A percentile compares a stretch with the other conserved stretches of the same genome.
Evolutionary conservation across 2,113 vertebrate species (phyloP).

Genomic region (Cynoglossus semilaevis): DNA sequence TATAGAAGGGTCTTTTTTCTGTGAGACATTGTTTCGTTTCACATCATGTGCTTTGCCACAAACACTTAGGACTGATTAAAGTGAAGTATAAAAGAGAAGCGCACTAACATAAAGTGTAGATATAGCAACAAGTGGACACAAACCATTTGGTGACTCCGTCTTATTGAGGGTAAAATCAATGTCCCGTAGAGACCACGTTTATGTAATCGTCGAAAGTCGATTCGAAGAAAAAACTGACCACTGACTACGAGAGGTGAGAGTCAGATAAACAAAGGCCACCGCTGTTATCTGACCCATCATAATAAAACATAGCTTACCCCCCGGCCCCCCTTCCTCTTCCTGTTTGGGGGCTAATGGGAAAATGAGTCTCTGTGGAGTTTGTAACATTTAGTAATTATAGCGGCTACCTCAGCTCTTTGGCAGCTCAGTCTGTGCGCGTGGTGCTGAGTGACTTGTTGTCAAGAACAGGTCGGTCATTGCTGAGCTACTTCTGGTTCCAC

Average conservation of each 20-base stretch:
- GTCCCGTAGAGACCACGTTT: too few relatives aligned
- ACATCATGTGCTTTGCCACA: too few relatives aligned
- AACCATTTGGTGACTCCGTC: too few relatives aligned
- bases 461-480: slow-evolving; percentile 35
- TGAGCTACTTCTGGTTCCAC: slow-evolving; percentile 8
- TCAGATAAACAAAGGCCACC: slow-evolving; percentile 55
- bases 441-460: slow-evolving; percentile 10
- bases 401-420: slow-evolving; percentile 32
- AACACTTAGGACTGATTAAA: too few relatives aligned
- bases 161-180: too few relatives aligned
- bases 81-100: too few relatives aligned
- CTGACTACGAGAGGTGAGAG: slow-evolving; percentile 64
- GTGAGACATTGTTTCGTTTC: too few relatives aligned
- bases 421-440: slow-evolving; percentile 19
- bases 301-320: slow-evolving; percentile 65
- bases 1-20: too few relatives aligned
- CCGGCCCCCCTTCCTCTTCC: slow-evolving; percentile 68
- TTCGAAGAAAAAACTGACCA: too few relatives aligned
- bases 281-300: slow-evolving; percentile 64
- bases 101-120: too few relatives aligned
- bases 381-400: slow-evolving; percentile 52
- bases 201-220: too few relatives aligned
- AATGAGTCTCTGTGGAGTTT: slow-evolving; percentile 62
- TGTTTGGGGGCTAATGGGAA: slow-evolving; percentile 64
- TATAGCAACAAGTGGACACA: too few relatives aligned